A percentile compares a stretch with the other conserved stretches of the same genome.
These are phyloP conservation scores for Enhydra lutris DNA, from an alignment of 2,113 vertebrate species.

Conservation along the genomic window DNA sequence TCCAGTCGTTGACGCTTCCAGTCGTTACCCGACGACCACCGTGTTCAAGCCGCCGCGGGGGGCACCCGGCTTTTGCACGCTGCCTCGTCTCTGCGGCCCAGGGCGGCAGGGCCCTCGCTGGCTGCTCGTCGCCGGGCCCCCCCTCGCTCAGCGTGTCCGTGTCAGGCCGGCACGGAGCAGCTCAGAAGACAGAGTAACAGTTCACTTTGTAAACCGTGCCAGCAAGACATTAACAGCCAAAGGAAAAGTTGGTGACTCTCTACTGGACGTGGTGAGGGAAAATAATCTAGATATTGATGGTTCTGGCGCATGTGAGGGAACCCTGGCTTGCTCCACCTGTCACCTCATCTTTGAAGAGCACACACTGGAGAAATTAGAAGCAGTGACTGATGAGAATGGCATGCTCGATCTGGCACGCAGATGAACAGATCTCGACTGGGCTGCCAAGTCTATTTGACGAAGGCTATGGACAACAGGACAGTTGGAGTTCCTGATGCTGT, in stretches of 20 bases:
- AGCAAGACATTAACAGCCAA: slow-evolving; percentile 90
- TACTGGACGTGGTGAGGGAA: slow-evolving; percentile 93
- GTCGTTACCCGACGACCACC: too few relatives aligned
- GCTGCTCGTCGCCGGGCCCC: too few relatives aligned
- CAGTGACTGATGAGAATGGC: slow-evolving; percentile 94
- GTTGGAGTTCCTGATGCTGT: slow-evolving; percentile 91
- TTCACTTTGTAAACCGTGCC: slow-evolving; percentile 94
- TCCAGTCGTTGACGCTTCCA: too few relatives aligned
- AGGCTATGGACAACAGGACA: slow-evolving; percentile 90
- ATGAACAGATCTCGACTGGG: slow-evolving; percentile 94
- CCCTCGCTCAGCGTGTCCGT: too few relatives aligned
- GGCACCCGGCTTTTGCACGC: too few relatives aligned
- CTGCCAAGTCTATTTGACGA: slow-evolving; percentile 94
- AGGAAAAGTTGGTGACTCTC: slow-evolving; percentile 91
- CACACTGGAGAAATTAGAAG: slow-evolving; percentile 89
- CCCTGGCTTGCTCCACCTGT: slow-evolving; percentile 95
- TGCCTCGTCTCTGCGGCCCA: too few relatives aligned
- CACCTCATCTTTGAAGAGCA: slow-evolving; percentile 95
- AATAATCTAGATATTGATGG: slow-evolving; percentile 97
- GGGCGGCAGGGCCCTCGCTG: too few relatives aligned
- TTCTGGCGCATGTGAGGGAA: slow-evolving; percentile 95
- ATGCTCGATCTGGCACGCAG: slow-evolving; percentile 96
- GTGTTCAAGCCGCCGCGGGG: too few relatives aligned
- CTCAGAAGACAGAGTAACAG: slow-evolving; percentile 93
- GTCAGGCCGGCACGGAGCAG: slow-evolving; percentile 70